These are phyloP conservation scores for Euwallacea fornicatus DNA, from an alignment of 1,140 invertebrate species.

Conservation along the genomic window DNA sequence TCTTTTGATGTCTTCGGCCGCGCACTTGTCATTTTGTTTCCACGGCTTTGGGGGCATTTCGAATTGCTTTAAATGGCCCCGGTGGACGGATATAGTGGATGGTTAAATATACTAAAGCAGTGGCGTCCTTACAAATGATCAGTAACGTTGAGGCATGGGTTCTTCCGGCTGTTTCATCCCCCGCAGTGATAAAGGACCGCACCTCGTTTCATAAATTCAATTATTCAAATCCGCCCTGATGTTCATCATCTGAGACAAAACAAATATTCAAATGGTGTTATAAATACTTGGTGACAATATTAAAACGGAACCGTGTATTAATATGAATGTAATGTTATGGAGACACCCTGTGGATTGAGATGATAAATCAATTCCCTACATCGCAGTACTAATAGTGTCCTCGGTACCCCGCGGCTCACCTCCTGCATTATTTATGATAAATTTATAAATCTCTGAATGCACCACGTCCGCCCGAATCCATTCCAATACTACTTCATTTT, in stretches of 20 bases:
- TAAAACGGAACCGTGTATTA: conserved; percentile 54
- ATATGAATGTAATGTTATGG: conserved; percentile 52
- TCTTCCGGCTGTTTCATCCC: too few species aligned
- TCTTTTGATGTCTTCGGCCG: conserved; percentile 45
- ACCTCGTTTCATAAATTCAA: background rate
- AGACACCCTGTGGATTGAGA: conserved; percentile 45
- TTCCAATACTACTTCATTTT: conserved; percentile 14
- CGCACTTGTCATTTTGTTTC: too few species aligned
- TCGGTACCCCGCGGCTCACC: conserved; percentile 46
- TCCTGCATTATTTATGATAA: conserved; percentile 53
- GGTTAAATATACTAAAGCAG: too few species aligned
- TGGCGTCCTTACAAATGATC: too few species aligned
- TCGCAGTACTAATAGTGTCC: conserved; percentile 53
- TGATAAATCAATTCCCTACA: conserved; percentile 55
- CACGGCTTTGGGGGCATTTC: too few species aligned
- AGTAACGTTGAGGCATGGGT: too few species aligned
- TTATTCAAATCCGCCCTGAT: conserved; percentile 45
- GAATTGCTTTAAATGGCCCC: too few species aligned
- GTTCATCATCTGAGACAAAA: conserved; percentile 39
- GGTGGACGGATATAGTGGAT: too few species aligned
- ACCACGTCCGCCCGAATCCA: conserved; percentile 11
- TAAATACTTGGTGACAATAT: conserved; percentile 55
- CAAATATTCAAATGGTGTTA: conserved; percentile 50
- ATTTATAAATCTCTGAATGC: conserved; percentile 47
- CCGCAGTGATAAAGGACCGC: too few species aligned